Conservation (phyloP, 1,140 invertebrate genomes). For the Cotesia vestalis region DNA sequence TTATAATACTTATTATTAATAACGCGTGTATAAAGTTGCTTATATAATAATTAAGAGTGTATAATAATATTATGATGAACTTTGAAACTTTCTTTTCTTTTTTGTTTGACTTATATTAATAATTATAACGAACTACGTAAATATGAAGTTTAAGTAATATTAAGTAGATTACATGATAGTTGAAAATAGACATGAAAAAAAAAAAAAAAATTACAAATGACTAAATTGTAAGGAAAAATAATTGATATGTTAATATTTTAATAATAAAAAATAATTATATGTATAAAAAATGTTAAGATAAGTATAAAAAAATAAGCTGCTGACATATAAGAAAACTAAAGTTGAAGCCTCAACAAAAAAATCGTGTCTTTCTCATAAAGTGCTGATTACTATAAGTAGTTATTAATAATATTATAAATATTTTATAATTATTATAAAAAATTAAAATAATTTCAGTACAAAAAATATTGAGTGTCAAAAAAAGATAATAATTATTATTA, state of each 20-base stretch:
- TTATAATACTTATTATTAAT: conserved; percentile 42
- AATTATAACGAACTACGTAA: conserved; percentile 30
- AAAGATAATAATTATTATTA: neutral
- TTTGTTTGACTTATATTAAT: conserved; percentile 19
- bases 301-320: conserved; percentile 19
- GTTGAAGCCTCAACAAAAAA: conserved; percentile 18
- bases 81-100: conserved; percentile 35
- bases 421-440: conserved; percentile 11
- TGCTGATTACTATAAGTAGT: conserved; percentile 2
- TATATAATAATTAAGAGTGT: conserved; percentile 45
- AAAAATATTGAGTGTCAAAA: conserved; percentile 17
- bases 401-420: neutral
- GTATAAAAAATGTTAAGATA: conserved; percentile 38
- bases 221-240: conserved; percentile 41
- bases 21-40: conserved; percentile 65
- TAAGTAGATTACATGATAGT: no score
- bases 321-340: neutral
- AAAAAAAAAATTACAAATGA: neutral
- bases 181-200: no score
- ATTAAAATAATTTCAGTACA: conserved; percentile 23
- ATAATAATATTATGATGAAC: conserved; percentile 34
- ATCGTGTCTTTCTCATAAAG: conserved; percentile 15
- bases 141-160: conserved; percentile 29
- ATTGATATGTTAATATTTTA: conserved; percentile 59
- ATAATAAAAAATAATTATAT: conserved; percentile 50